Conservation (phyloP, 2,113 vertebrate genomes). For the Pterocles burchelli region DNA sequence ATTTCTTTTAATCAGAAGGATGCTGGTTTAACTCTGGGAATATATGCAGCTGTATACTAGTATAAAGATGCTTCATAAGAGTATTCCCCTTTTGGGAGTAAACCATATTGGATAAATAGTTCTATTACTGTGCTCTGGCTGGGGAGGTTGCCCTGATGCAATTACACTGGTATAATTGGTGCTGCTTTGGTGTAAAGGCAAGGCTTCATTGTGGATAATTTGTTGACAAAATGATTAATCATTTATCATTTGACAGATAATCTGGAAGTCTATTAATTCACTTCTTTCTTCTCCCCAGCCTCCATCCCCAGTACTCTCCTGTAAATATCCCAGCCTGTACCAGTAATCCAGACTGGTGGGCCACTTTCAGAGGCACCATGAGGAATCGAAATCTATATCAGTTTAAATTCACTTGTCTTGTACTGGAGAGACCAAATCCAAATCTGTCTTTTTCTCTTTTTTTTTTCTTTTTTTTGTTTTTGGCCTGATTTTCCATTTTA, state of each 20-base stretch:
- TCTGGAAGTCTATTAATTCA: conserved; percentile 57
- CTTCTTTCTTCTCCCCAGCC: conserved; percentile 10
- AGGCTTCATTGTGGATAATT: conserved; percentile 62
- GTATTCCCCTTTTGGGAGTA: conserved; percentile 52
- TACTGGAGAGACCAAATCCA: neutral
- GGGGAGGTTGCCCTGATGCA: conserved; percentile 40
- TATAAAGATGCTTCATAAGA: neutral
- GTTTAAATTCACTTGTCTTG: neutral
- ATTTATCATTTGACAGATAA: conserved; percentile 54
- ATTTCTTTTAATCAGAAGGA: neutral
- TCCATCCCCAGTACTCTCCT: neutral
- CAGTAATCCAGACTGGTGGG: neutral
- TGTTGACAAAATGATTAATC: conserved; percentile 71
- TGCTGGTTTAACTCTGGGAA: neutral
- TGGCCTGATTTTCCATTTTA: neutral
- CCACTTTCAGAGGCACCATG: neutral
- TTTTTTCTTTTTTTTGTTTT: neutral
- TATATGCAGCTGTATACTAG: neutral
- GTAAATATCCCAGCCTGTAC: neutral
- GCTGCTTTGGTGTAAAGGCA: conserved; percentile 48
- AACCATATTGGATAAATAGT: conserved; percentile 48
- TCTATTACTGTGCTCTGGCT: conserved; percentile 48
- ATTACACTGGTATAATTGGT: conserved; percentile 59
- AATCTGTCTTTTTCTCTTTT: neutral
- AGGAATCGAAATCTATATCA: neutral